Evolutionary conservation across 37 sponge, comb jelly and placozoan species (phyloP), one percentile per base, ranked within the genome.

Genomic region (Agelas oroides): DNA sequence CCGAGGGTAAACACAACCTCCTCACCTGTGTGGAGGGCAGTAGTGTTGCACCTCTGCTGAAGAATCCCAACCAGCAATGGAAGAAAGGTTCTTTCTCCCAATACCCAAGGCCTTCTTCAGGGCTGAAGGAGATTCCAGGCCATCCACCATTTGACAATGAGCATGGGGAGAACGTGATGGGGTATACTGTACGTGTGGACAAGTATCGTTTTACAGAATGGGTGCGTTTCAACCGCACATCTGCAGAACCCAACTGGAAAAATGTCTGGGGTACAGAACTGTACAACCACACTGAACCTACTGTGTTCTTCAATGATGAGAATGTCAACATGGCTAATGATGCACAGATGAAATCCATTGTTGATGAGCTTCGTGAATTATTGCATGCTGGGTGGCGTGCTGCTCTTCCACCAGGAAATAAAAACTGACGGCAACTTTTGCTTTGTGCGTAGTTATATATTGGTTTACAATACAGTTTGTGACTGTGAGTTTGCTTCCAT

Each of bases 11-110:
- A 35, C 38, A 39, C 16, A 53, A 86, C 5, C 34, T 71, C 1
- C 53, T 57, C 18, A 27, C 59, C 1, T 77, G 87, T 86, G 70
- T 61, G 32, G 87, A 86, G 52, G 87, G 80, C 0, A 69, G 38
- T 11, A 78, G 79, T 34, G 46, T 81, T 59, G 56, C 34, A 24
- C 81, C 88, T 30, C 56, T 87, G 14, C n/a, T 87, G 11, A 58
- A 70, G n/a, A 65, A 87, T 37, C 87, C 87, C 16, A 32, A 58
- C 18, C 41, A 31, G 27, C 34, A 71, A 64, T 87, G 81, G 82
- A 87, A 87, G 56, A 81, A 70, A 36, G 78, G 35, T 39, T 75
- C 75, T 17, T 87, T 87, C 40, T 87, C 88, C 23, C 88, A 87
- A 36, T 87, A 72, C 53, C 67, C 88, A 1, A 13, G 81, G 25